Conservation (phyloP, 1,140 invertebrate genomes). For the Forficula auricularia region DNA sequence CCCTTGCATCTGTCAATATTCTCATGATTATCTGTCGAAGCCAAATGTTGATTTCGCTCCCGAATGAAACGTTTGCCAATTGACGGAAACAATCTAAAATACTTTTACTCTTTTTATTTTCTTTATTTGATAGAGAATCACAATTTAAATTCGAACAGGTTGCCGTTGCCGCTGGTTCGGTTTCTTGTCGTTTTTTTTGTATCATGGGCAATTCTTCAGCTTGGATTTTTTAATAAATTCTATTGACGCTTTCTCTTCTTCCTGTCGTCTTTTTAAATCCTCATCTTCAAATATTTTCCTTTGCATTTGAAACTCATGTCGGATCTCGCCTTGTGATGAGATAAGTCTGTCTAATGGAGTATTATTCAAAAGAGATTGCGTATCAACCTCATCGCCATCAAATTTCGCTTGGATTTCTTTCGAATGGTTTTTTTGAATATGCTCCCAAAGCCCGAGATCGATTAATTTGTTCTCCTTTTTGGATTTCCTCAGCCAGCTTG, state of each 20-base stretch:
- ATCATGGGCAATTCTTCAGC: conserved; percentile 20
- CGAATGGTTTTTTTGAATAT: conserved; percentile 45
- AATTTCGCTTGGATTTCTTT: conserved; percentile 43
- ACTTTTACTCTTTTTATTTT: too few species aligned
- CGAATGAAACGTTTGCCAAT: too few species aligned
- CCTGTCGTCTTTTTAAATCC: conserved; percentile 25
- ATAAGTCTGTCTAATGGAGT: conserved; percentile 21
- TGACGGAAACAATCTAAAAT: too few species aligned
- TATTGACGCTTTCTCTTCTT: conserved; percentile 30
- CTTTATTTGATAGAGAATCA: too few species aligned
- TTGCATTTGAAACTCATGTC: conserved; percentile 50
- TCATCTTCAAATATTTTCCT: conserved; percentile 37
- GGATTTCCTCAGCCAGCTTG: conserved; percentile 51
- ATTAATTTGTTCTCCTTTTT: conserved; percentile 48
- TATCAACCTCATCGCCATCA: conserved; percentile 39
- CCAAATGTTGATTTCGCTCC: too few species aligned
- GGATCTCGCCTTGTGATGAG: conserved; percentile 44
- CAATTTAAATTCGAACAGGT: too few species aligned
- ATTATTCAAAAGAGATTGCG: conserved; percentile 20
- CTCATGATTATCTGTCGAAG: too few species aligned
- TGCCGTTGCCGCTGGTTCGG: too few species aligned
- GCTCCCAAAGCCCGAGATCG: conserved; percentile 47
- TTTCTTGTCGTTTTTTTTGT: background rate
- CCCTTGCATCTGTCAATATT: too few species aligned
- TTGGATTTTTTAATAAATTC: conserved; percentile 28